Base-by-base conservation (phyloP, 2,888 invertebrate species). In the Synanthedon myopaeformis region DNA sequence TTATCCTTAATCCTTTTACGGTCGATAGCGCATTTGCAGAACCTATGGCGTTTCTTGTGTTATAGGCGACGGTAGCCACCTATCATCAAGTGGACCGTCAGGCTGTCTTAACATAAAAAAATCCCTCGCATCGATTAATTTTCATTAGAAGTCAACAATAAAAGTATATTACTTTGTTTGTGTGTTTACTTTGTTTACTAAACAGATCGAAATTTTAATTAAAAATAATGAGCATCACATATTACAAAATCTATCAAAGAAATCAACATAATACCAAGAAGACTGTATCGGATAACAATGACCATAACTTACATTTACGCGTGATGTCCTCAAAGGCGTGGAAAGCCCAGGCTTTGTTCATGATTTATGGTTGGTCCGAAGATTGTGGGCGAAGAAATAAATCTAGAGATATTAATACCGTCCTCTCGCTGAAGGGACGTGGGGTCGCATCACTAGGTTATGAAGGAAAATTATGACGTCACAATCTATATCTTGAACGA, bases 251-350 rank as follows among this genome's bases (percentile, higher is more conserved):
- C 23, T 4, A 23, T 23, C 23, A 35, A 12, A 45, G 45, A 45
- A 45, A 45, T 45, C 13, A 45, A 45, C 45, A n/a, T 13, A 17
- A 49, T 49, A 49, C 23, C 23, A 23, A 49, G 12, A 19, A 35
- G 17, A 59, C 60, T 62, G 64, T 72, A 77, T 79, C 69, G 67
- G 70, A 70, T 74, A 74, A 70, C 78, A 71, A 72, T 72, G 73
- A 71, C 67, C 62, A 74, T 80, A 77, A 77, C 65, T 79, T 74
- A 78, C 68, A 66, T 72, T 72, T 69, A 69, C 67, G 68, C 68
- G 64, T 66, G 61, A 61, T 72, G 73, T 77, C 75, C 71, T 69
- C 63, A 54, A 54, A 54, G 54, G 56, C 51, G 52, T 53, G 54
- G 59, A 61, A 60, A 61, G 58, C 51, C 58, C 55, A 42, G 55